These are phyloP conservation scores for Cirrhinus mrigala DNA, from an alignment of 2,797 vertebrate genomes.

Conservation along the genomic window DNA sequence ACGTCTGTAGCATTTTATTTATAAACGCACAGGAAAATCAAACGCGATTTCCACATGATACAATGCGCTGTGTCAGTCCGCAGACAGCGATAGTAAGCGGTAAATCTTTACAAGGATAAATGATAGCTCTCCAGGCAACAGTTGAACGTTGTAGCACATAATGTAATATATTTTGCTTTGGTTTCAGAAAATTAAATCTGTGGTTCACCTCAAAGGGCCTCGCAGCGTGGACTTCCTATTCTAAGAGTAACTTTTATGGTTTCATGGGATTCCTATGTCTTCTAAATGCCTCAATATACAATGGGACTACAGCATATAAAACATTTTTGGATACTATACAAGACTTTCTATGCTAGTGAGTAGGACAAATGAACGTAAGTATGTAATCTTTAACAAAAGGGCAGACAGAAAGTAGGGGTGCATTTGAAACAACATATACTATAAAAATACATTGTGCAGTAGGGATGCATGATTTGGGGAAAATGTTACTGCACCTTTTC, in stretches of 20 bases:
- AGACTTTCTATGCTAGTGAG: neutral
- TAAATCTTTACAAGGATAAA: conserved; percentile 57
- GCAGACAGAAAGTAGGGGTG: neutral
- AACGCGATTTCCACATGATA: neutral
- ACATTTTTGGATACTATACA: neutral
- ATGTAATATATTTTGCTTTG: conserved; percentile 55
- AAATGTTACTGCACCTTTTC: neutral
- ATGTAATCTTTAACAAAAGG: neutral
- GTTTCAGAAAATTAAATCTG: conserved; percentile 61
- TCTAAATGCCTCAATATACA: conserved; percentile 1
- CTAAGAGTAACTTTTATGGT: conserved; percentile 39
- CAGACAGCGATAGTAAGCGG: conserved; percentile 32
- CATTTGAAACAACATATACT: neutral
- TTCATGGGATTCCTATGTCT: conserved; percentile 24
- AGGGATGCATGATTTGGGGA: neutral
- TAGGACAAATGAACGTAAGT: neutral
- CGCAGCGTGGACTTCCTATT: conserved; percentile 44
- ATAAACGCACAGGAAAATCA: conserved; percentile 27
- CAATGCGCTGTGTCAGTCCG: conserved; percentile 5
- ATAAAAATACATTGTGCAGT: neutral
- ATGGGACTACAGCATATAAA: conserved; percentile 8
- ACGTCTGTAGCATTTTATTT: conserved; percentile 5
- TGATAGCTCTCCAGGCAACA: conserved; percentile 57
- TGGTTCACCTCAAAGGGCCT: conserved; percentile 54
- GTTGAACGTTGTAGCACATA: conserved; percentile 43